Evolutionary conservation across 2,113 vertebrate species (phyloP).

Genomic region (Ascaphus truei): DNA sequence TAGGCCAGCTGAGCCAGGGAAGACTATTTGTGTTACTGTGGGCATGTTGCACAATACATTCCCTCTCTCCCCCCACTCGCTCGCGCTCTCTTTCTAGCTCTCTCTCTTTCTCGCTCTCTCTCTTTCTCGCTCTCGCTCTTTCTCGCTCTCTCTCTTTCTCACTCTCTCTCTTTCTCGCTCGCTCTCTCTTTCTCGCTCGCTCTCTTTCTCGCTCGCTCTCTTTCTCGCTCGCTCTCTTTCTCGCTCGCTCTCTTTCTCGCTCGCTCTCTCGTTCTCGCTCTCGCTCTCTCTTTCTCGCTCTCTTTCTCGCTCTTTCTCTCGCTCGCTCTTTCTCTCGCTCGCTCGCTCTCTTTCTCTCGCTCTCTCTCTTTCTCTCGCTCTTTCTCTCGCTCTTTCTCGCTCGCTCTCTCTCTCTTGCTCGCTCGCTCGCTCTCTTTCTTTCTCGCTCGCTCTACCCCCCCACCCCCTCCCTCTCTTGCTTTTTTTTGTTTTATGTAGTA

Average conservation of each 20-base stretch:
- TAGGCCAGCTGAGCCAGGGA: conserved; percentile 20
- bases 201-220: conserved; percentile 1
- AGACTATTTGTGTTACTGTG: conserved; percentile 13
- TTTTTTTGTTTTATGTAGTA: background rate
- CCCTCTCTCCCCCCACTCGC: conserved; percentile 19
- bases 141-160: conserved; percentile 10
- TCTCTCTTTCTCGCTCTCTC: conserved; percentile 21
- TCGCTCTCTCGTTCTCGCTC: background rate
- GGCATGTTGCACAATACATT: conserved; percentile 21
- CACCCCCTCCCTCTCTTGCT: background rate
- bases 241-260: background rate
- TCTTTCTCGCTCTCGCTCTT: conserved; percentile 13
- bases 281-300: background rate
- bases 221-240: background rate
- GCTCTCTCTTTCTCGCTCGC: conserved; percentile 5
- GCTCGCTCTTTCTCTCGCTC: conserved; percentile 12
- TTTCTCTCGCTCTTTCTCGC: conserved; percentile 5
- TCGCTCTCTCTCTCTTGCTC: conserved; percentile 15
- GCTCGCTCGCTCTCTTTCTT: background rate
- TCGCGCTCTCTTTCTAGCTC: conserved; percentile 12
- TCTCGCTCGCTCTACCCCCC: background rate
- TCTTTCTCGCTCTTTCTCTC: conserved; percentile 20
- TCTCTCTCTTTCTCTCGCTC: conserved; percentile 3
- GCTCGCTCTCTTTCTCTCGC: conserved; percentile 24
- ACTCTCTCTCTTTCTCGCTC: conserved; percentile 12